Evolutionary conservation across 2,797 vertebrate genomes (phyloP).

Genomic region (Tympanoctomys barrerae): DNA sequence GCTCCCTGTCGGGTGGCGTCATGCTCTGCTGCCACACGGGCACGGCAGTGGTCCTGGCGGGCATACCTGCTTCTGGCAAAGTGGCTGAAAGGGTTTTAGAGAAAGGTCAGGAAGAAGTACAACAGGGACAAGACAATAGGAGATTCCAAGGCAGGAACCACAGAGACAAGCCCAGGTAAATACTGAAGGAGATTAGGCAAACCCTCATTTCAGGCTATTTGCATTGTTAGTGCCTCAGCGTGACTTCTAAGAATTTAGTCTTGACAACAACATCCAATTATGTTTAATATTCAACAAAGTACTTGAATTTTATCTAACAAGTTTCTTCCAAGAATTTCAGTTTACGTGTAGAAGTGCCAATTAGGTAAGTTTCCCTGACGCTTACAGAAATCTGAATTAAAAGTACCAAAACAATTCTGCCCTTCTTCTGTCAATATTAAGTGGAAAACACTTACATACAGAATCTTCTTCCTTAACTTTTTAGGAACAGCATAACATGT

Average conservation of each 20-base stretch:
- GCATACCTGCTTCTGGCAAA: neutral
- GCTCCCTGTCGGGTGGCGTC: neutral
- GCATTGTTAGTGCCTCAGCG: neutral
- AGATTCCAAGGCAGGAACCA: neutral
- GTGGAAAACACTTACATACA: neutral
- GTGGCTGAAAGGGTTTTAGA: neutral
- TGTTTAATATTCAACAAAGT: conserved; percentile 14
- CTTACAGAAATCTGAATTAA: conserved; percentile 27
- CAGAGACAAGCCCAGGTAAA: neutral
- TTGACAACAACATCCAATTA: neutral
- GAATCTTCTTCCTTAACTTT: neutral
- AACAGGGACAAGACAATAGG: neutral
- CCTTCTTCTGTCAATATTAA: conserved; percentile 8
- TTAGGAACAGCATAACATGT: neutral
- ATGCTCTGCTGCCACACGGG: too few relatives aligned
- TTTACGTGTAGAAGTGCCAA: neutral
- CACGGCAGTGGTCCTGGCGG: neutral
- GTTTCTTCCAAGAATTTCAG: neutral
- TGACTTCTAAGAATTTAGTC: conserved; percentile 24
- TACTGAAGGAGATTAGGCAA: neutral
- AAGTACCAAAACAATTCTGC: neutral
- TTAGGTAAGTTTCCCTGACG: neutral
- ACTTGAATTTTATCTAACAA: neutral
- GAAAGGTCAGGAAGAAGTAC: neutral
- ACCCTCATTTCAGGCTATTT: neutral